phyloP scores from a whole-genome alignment of 2,113 vertebrate species.

The Noturus placidus region DNA sequence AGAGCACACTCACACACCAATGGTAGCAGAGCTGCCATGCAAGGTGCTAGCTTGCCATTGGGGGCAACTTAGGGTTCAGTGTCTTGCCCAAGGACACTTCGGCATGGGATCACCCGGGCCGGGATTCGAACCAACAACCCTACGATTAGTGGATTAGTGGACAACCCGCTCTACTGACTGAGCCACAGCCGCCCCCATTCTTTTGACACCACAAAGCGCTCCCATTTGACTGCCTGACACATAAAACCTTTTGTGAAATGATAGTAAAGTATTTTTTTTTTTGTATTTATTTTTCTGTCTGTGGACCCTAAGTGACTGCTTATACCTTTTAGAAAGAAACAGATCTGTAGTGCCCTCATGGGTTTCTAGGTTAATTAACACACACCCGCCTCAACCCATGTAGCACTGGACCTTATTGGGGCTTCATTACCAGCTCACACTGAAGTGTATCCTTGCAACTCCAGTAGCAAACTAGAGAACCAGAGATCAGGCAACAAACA shows the following conservation, averaged over 20 bases:
- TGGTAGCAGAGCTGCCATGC: too few relatives aligned
- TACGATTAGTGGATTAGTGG: too few relatives aligned
- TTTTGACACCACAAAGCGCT: neutral
- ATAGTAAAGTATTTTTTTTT: neutral
- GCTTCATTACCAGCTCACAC: neutral
- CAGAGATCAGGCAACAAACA: neutral
- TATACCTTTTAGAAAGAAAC: neutral
- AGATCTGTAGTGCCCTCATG: neutral
- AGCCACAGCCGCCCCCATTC: too few relatives aligned
- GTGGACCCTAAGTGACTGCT: neutral
- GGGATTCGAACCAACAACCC: too few relatives aligned
- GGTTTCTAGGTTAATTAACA: constrained; percentile 15
- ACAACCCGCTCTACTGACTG: too few relatives aligned
- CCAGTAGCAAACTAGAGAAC: neutral
- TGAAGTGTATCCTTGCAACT: neutral
- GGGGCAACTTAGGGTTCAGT: too few relatives aligned
- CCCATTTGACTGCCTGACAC: neutral
- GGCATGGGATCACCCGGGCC: too few relatives aligned
- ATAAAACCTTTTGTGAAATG: neutral
- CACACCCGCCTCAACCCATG: neutral
- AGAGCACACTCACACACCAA: too few relatives aligned
- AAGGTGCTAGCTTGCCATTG: too few relatives aligned
- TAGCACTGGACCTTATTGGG: neutral
- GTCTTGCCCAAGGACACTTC: too few relatives aligned
- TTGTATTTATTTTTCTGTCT: neutral